Conservation (phyloP, 1,140 invertebrate species). For the Sitodiplosis mosellana region DNA sequence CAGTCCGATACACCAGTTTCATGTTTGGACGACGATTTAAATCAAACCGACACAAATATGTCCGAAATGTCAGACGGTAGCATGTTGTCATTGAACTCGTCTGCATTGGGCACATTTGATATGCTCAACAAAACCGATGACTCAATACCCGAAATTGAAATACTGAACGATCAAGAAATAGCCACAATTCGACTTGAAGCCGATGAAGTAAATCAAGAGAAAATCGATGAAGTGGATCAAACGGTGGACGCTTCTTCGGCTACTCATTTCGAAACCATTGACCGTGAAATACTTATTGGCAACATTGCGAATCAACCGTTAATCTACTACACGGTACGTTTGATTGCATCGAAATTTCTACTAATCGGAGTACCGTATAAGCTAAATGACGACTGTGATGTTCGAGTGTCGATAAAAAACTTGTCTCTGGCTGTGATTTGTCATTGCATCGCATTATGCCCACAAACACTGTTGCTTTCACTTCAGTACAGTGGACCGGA, state of each 20-base stretch:
- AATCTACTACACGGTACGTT: constrained; percentile 17
- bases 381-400: constrained; percentile 40
- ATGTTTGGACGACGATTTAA: too few relatives aligned
- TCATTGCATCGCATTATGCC: constrained; percentile 42
- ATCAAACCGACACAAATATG: too few relatives aligned
- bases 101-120: too few relatives aligned
- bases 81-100: too few relatives aligned
- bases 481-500: constrained; percentile 24
- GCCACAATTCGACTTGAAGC: too few relatives aligned
- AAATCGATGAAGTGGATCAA: too few relatives aligned
- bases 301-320: constrained; percentile 19
- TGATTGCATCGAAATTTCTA: constrained; percentile 35
- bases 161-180: too few relatives aligned
- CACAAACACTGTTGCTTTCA: constrained; percentile 38
- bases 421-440: constrained; percentile 53
- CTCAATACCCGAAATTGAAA: too few relatives aligned
- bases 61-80: too few relatives aligned
- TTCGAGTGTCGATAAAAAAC: constrained; percentile 65
- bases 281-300: constrained; percentile 9
- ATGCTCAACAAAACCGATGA: too few relatives aligned
- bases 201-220: too few relatives aligned
- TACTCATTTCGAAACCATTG: neutral
- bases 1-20: constrained; percentile 9
- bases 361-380: constrained; percentile 36
- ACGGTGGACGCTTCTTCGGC: too few relatives aligned